Conservation (phyloP, 1,140 invertebrate genomes). For the Neodiprion virginianus region DNA sequence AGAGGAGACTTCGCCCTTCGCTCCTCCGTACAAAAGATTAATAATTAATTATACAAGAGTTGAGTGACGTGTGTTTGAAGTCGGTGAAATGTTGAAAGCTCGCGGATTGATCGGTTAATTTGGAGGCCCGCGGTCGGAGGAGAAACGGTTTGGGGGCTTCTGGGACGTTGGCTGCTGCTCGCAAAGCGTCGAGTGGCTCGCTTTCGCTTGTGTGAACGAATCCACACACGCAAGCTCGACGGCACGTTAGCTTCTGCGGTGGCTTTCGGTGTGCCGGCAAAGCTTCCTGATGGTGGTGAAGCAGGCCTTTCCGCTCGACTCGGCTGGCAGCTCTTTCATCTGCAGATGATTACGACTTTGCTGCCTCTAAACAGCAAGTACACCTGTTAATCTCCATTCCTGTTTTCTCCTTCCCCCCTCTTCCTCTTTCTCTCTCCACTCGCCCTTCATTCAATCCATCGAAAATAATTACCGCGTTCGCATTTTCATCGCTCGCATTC, state of each 20-base stretch:
- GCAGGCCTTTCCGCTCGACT: constrained; percentile 49
- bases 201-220: constrained; percentile 29
- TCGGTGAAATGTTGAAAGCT: constrained; percentile 40
- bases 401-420: constrained; percentile 8
- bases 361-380: constrained; percentile 26
- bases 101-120: constrained; percentile 60
- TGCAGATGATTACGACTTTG: constrained; percentile 56
- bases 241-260: constrained; percentile 23
- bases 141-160: constrained; percentile 22
- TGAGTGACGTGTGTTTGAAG: constrained; percentile 55
- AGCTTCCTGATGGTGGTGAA: constrained; percentile 31
- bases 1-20: constrained; percentile 11
- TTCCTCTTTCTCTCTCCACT: constrained; percentile 13
- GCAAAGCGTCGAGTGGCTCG: constrained; percentile 43
- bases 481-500: constrained; percentile 37
- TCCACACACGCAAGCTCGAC: background rate
- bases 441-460: constrained; percentile 7
- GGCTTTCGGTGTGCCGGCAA: constrained; percentile 32
- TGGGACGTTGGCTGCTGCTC: constrained; percentile 24
- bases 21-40: constrained; percentile 28
- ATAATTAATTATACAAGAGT: constrained; percentile 56
- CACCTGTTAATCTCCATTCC: constrained; percentile 28
- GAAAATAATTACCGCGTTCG: constrained; percentile 36
- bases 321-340: constrained; percentile 62
- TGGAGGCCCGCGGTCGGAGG: constrained; percentile 47